These are phyloP conservation scores for Keiferia lycopersicella DNA, from an alignment of 2,888 invertebrate genomes.

Conservation along the genomic window DNA sequence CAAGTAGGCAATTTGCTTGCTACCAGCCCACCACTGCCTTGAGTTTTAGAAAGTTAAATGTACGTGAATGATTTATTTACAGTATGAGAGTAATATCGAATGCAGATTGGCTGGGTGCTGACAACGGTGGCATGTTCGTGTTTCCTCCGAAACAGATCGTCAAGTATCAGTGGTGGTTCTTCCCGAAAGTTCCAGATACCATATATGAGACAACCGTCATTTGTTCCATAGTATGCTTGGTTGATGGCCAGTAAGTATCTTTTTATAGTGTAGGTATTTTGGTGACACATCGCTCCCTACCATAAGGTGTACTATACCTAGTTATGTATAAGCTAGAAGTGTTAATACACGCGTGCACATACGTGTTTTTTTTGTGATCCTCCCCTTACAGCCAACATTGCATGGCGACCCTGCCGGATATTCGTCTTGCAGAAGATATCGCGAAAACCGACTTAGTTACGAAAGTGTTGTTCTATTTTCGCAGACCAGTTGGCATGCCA, in stretches of 20 bases:
- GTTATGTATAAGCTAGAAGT: too few relatives aligned
- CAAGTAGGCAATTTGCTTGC: too few relatives aligned
- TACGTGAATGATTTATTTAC: conserved; percentile 33
- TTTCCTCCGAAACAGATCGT: conserved; percentile 67
- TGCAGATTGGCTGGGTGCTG: conserved; percentile 69
- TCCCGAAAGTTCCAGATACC: conserved; percentile 58
- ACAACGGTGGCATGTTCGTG: conserved; percentile 58
- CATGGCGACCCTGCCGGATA: too few relatives aligned
- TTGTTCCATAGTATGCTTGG: conserved; percentile 67
- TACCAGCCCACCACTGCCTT: too few relatives aligned
- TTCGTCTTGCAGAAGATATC: neutral
- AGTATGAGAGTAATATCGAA: conserved; percentile 65
- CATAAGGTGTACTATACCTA: too few relatives aligned
- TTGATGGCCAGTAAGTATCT: conserved; percentile 57
- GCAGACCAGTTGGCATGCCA: conserved; percentile 69
- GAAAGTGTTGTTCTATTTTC: neutral
- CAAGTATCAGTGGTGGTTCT: conserved; percentile 73
- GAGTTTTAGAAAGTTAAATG: too few relatives aligned
- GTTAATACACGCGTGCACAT: too few relatives aligned
- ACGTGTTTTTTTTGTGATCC: too few relatives aligned
- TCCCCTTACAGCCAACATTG: too few relatives aligned
- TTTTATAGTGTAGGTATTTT: neutral
- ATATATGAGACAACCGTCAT: conserved; percentile 68
- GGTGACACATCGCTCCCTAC: too few relatives aligned
- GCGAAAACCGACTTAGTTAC: neutral